Base-by-base conservation (phyloP, 2,797 vertebrate genomes). In the Halcyon chelicuti region DNA sequence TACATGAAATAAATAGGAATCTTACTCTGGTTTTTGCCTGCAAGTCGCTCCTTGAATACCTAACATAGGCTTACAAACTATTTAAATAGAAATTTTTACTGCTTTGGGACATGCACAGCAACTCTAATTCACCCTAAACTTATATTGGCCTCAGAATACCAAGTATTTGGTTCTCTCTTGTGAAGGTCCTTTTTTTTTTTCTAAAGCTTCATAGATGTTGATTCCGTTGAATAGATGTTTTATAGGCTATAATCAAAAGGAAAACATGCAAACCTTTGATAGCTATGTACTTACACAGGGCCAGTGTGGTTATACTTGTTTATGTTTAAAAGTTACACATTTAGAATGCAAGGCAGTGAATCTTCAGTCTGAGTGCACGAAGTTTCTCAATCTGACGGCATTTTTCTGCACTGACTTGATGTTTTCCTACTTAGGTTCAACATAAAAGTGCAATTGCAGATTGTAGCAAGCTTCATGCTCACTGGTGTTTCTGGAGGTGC, bases 401-500 rank as follows among this genome's bases (percentile, higher is more conserved):
- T 92, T 88, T 89, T 82, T 71, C 68, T 73, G 76, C 79, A 81
- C 80, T 97, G 65, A 82, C 90, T 96, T 9, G 47, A 52, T 97
- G 46, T 63, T 95, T 97, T 97, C 77, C 92, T 58, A 21, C 95
- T 82, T 97, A 99, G 99, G 98, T 99, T 99, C 98, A 99, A 99
- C 98, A 99, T 99, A 97, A 99, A 99, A 98, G 99, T 99, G 95
- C 99, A 99, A 87, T 98, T 99, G 97, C 99, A 99, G 98, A 99
- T 99, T 87, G 99, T 99, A 92, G 99, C 98, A 94, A 99, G 99
- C 97, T 99, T 99, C 97, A 99, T 99, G 99, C 98, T 99, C 95
- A 99, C 99, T 17, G 99, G 99, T 94, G 99, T 99, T 97, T 99
- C 99, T 90, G 99, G 99, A 79, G 99, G 99, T 94, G 99, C 99